Base-by-base conservation (phyloP, 2,888 invertebrate species). In the Drosophila lutescens region DNA sequence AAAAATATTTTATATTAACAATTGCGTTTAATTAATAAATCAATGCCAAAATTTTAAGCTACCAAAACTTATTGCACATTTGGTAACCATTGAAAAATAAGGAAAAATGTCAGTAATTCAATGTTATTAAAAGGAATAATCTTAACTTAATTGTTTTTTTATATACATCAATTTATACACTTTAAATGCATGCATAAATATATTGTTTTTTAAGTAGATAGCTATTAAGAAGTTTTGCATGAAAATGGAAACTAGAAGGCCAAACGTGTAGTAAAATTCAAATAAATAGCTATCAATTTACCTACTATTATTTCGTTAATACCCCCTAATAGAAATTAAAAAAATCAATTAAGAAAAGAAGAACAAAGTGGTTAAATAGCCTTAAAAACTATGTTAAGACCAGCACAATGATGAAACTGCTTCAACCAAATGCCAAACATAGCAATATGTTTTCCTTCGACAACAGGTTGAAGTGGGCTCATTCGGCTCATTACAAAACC, bases 401-500 rank as follows among this genome's bases (percentile, higher is more conserved):
- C 43, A n/a, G 13, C 6, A n/a, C 7, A 10, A 5, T 46, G 23
- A 46, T 46, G 17, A 43, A 34, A 62, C 36, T 41, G 17, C n/a
- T 9, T 10, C 23, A 8, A 23, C 32, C 7, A 23, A 15, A 56
- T 43, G 34, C 7, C 62, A 34, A 34, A 17, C n/a, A 49, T 43
- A 13, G n/a, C 17, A 7, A 13, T 15, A 40, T 23, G 40, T 53
- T 46, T 66, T 46, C 40, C 46, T 23, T 23, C 26, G 38, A 32
- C 15, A 10, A 43, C 46, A 32, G 30, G n/a, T 53, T 41, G 10
- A 34, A 47, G 65, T 54, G 47, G 67, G 54, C 65, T 46, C 12
- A 34, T 46, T 38, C 65, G 44, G 15, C 32, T 51, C 13, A 63
- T 66, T 67, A 67, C 47, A 15, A 65, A 66, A 41, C 17, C 38